These are phyloP conservation scores for Stenodera caucasica DNA, from an alignment of 2,888 invertebrate species.

Conservation along the genomic window DNA sequence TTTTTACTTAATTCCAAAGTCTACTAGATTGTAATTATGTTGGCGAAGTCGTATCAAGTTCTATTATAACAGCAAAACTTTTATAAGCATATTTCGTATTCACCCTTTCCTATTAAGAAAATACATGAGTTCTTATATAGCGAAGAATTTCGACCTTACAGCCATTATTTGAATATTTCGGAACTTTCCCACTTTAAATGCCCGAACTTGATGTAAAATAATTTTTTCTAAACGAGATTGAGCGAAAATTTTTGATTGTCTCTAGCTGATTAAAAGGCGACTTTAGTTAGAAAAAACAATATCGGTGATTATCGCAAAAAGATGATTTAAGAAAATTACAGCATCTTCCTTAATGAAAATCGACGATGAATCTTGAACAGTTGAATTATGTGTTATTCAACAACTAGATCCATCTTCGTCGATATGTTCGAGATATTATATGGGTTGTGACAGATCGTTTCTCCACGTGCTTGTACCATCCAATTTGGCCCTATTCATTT, in stretches of 20 bases:
- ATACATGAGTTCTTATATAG: slow-evolving; percentile 15
- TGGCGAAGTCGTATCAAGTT: slow-evolving; percentile 19
- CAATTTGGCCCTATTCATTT: neutral
- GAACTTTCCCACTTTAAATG: slow-evolving; percentile 8
- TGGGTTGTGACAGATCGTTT: slow-evolving; percentile 32
- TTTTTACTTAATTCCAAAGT: too few relatives aligned
- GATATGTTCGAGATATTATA: too few relatives aligned
- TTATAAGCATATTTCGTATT: slow-evolving; percentile 24
- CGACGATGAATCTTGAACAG: too few relatives aligned
- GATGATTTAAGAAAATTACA: too few relatives aligned
- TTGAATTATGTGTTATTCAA: slow-evolving; percentile 36
- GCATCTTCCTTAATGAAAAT: too few relatives aligned
- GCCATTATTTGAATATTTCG: slow-evolving; percentile 13
- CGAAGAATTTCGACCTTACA: slow-evolving; percentile 13
- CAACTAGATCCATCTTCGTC: too few relatives aligned
- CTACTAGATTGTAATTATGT: slow-evolving; percentile 19
- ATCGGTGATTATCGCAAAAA: too few relatives aligned
- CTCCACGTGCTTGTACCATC: slow-evolving; percentile 25
- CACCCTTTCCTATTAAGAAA: slow-evolving; percentile 25
- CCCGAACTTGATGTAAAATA: slow-evolving; percentile 24
- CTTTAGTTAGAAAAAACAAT: too few relatives aligned
- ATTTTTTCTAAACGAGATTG: too few relatives aligned
- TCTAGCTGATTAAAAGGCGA: too few relatives aligned
- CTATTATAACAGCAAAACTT: slow-evolving; percentile 25
- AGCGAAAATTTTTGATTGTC: too few relatives aligned